Percentiles rank a stretch among this genome's conserved stretches.
Conservation (phyloP, 1,140 invertebrate genomes). For the Formica exsecta region DNA sequence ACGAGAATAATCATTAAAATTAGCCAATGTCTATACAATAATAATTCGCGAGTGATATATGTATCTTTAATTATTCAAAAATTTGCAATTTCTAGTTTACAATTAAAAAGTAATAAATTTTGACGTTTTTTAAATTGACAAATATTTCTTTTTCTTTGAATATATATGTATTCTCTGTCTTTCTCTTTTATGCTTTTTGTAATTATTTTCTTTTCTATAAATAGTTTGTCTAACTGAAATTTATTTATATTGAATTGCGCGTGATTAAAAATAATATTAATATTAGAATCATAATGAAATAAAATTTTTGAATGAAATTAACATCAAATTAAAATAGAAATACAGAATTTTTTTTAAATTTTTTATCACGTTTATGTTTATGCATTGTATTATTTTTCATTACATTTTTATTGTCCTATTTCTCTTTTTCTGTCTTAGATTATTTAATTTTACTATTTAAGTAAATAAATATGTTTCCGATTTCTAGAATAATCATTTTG, state of each 20-base stretch:
- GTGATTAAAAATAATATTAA: constrained; percentile 3
- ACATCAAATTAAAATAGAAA: background rate
- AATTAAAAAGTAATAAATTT: background rate
- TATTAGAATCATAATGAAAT: background rate
- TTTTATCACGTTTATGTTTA: background rate
- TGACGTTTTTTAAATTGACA: background rate
- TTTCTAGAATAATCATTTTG: background rate
- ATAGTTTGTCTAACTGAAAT: background rate
- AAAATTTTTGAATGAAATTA: background rate
- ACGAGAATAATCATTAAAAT: background rate
- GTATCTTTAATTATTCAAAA: background rate
- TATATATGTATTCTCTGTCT: no score
- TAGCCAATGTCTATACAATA: background rate
- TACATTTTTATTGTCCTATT: background rate
- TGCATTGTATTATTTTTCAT: no score
- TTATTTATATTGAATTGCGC: background rate
- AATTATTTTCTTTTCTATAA: background rate
- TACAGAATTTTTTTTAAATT: background rate
- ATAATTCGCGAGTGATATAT: background rate
- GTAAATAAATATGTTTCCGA: background rate
- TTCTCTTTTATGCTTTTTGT: background rate
- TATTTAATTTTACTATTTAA: background rate
- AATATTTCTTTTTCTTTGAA: background rate
- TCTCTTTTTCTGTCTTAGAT: background rate
- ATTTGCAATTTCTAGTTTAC: background rate